phyloP scores from a whole-genome alignment of 2,888 invertebrate genomes.

The Leptura quadrifasciata region DNA sequence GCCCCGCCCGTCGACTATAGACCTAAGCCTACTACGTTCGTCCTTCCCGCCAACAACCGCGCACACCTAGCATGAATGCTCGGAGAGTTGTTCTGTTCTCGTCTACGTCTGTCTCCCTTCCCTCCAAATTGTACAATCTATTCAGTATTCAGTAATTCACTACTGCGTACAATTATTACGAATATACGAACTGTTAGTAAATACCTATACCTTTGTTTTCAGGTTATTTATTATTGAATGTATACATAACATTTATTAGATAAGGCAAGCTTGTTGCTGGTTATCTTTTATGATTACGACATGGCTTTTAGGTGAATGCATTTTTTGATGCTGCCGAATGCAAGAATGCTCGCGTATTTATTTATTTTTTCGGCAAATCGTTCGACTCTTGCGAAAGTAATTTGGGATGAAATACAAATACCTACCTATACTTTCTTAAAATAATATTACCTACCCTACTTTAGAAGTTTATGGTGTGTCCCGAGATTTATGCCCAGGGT shows the following conservation, averaged over 20 bases:
- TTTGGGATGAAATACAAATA: not conserved
- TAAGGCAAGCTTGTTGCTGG: not conserved
- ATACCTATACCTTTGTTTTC: constrained; percentile 7
- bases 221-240: not conserved
- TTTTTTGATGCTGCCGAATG: not conserved
- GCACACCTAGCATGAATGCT: constrained; percentile 60
- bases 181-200: not conserved
- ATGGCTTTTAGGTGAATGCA: not conserved
- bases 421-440: too few relatives aligned
- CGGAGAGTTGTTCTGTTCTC: constrained; percentile 34
- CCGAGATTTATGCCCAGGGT: too few relatives aligned
- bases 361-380: not conserved
- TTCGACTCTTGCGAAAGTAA: not conserved
- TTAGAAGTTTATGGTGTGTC: too few relatives aligned
- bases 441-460: too few relatives aligned
- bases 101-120: constrained; percentile 59
- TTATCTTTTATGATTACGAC: not conserved
- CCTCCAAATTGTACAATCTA: constrained; percentile 61
- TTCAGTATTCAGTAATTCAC: constrained; percentile 43
- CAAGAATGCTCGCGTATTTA: not conserved
- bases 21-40: constrained; percentile 67
- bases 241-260: not conserved
- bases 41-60: constrained; percentile 67
- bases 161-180: constrained; percentile 38
- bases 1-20: constrained; percentile 75